Base-by-base conservation (phyloP, 2,113 vertebrate genomes). In the Microcebus lehilahytsara region DNA sequence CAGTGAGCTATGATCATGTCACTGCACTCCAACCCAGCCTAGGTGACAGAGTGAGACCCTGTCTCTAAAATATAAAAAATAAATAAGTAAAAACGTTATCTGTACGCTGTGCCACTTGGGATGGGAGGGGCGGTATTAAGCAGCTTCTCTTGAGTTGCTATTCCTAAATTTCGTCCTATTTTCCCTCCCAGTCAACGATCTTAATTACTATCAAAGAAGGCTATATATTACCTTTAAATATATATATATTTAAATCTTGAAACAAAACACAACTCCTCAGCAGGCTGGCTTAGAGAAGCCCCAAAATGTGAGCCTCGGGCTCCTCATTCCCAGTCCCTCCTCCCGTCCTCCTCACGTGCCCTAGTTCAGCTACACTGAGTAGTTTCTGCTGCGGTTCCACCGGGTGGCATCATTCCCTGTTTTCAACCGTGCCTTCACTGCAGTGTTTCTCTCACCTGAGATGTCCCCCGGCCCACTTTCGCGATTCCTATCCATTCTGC, bases 51-150 rank as follows among this genome's bases (percentile, higher is more conserved):
- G 62, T 30, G 27, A 64, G 62, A 64, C 25, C 62, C 27, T 64
- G 27, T 64, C 62, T 64, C 62, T 64, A 64, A 30, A 64, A 30
- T 5, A 64, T 64, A 64, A 64, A 64, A 30, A 5, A 56, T 6
- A 27, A 62, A 62, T 27, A 30, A 64, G 30, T 64, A 30, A 64
- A 64, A 30, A 64, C 9, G 27, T 64, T 64, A 17, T 71, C 7
- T 62, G 37, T 32, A 27, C 8, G 0, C 6, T 3, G 7, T 51
- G 56, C 67, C 12, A 2, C 3, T 23, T 8, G n/a, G 34, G 30
- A 74, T 51, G 37, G 20, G 5, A 42, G 60, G 25, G 75, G 37
- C 12, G 2, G 16, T 20, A 6, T 5, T 34, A 5, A 30, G 30
- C 23, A 51, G 64, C 42, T 42, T 71, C 40, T 69, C 20, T 22